Evolutionary conservation across 2,797 vertebrate genomes (phyloP).

Genomic region (Anguilla pacifica): DNA sequence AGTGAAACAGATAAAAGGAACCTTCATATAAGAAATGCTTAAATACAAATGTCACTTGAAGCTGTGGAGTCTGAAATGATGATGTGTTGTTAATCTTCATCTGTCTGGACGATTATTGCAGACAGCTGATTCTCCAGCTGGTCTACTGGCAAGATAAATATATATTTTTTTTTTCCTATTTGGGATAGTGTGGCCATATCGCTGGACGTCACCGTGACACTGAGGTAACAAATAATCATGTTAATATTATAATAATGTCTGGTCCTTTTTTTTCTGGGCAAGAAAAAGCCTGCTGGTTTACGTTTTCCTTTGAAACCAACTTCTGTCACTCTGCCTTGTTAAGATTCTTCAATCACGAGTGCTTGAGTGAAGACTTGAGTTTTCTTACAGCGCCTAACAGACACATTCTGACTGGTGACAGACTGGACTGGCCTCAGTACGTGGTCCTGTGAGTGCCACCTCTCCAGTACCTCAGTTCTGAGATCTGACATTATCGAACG

Average conservation of each 20-base stretch:
- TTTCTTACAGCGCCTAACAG: not conserved
- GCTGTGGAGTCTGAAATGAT: not conserved
- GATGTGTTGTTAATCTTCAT: not conserved
- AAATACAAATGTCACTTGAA: not conserved
- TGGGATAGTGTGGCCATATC: not conserved
- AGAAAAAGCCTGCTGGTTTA: not conserved
- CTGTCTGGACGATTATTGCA: not conserved
- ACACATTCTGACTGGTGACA: not conserved
- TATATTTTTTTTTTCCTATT: not conserved
- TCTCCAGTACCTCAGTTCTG: not conserved
- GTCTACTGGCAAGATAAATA: not conserved
- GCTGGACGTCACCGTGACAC: not conserved
- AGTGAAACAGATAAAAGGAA: not conserved
- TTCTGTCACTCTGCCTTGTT: not conserved
- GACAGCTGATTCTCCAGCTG: not conserved
- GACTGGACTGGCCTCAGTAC: not conserved
- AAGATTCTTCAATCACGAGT: not conserved
- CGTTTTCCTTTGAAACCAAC: not conserved
- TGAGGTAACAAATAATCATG: not conserved
- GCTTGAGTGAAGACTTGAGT: not conserved
- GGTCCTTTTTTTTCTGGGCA: not conserved
- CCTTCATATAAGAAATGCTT: not conserved
- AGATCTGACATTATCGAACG: not conserved
- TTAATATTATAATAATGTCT: too few relatives aligned
- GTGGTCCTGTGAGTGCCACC: not conserved